Percentiles rank a stretch among this genome's conserved stretches.
Conservation (phyloP, 2,113 vertebrate species). For the Amblyornis subalaris region DNA sequence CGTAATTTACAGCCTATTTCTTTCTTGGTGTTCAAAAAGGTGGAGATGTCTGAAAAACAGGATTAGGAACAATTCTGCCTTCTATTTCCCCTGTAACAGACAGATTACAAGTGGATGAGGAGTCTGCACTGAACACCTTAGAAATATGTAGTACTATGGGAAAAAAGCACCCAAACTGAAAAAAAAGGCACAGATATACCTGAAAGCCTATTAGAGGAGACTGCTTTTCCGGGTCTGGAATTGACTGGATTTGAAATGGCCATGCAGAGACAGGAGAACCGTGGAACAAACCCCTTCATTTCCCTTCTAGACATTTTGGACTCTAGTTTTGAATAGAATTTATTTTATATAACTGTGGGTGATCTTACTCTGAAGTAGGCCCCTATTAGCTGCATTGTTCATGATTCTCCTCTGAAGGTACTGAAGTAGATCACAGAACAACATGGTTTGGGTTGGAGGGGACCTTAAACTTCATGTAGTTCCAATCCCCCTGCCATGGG, state of each 20-base stretch:
- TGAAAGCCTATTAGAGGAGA: background rate
- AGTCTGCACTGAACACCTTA: background rate
- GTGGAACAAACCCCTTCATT: fast-evolving
- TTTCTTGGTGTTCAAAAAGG: background rate
- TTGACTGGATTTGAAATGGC: background rate
- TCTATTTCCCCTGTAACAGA: background rate
- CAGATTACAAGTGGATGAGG: background rate
- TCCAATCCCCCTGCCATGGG: background rate
- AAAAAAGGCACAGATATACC: background rate
- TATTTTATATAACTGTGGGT: background rate
- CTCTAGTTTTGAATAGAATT: background rate
- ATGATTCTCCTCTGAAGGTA: background rate
- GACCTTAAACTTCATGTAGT: background rate
- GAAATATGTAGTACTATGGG: background rate
- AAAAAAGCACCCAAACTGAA: background rate
- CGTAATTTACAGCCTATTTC: background rate
- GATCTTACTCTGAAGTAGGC: background rate
- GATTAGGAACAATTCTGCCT: background rate
- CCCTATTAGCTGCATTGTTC: background rate
- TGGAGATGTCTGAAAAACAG: background rate
- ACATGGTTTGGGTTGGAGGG: background rate
- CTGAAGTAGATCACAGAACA: background rate
- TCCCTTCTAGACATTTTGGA: background rate
- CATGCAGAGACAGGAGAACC: fast-evolving
- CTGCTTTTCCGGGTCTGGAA: background rate